phyloP scores from a whole-genome alignment of 2,113 vertebrate genomes.

The Poecilia latipinna region DNA sequence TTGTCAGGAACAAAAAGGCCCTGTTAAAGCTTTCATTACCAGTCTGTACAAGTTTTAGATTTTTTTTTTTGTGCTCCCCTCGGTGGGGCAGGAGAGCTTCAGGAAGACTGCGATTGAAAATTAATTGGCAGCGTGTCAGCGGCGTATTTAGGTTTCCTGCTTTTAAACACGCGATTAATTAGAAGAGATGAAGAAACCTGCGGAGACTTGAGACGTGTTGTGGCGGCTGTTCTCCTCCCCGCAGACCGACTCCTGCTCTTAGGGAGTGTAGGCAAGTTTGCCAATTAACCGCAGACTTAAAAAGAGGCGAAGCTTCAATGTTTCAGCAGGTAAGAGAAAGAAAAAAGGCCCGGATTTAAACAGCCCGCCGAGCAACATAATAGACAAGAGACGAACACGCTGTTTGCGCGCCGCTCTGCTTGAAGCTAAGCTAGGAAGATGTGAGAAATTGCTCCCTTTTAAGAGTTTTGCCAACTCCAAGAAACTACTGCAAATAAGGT shows the following conservation, averaged over 20 bases:
- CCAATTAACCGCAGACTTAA: constrained; percentile 69
- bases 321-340: constrained; percentile 55
- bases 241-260: constrained; percentile 54
- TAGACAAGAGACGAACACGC: constrained; percentile 28
- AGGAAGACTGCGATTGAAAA: constrained; percentile 59
- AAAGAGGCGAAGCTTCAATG: constrained; percentile 47
- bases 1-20: constrained; percentile 63
- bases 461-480: constrained; percentile 56
- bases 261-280: constrained; percentile 58
- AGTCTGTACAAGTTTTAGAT: constrained; percentile 71
- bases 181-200: constrained; percentile 68
- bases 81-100: constrained; percentile 53
- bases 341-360: constrained; percentile 53
- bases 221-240: constrained; percentile 46
- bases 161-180: constrained; percentile 78
- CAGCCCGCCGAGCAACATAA: constrained; percentile 48
- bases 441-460: constrained; percentile 49
- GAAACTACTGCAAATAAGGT: constrained; percentile 60
- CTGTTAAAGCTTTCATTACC: constrained; percentile 62
- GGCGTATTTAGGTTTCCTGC: constrained; percentile 73
- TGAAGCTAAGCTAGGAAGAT: constrained; percentile 44
- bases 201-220: constrained; percentile 57
- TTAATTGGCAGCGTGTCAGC: constrained; percentile 75
- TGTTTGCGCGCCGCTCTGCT: constrained; percentile 43
- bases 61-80: constrained; percentile 36